phyloP scores from a whole-genome alignment of 2,888 invertebrate species.

The Opisthograptis luteolata region DNA sequence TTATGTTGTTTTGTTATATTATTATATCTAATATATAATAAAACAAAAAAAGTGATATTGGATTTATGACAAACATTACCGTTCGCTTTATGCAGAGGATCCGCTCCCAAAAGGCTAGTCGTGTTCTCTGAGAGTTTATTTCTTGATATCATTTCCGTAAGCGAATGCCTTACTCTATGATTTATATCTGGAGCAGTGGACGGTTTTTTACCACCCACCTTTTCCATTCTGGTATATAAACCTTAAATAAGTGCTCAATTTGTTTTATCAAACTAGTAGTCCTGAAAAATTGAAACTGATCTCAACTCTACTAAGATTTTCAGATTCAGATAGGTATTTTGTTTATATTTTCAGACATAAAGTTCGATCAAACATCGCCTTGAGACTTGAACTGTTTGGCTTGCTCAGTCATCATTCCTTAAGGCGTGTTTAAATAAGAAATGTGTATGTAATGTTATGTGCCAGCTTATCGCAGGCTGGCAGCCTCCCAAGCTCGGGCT shows the following conservation, averaged over 20 bases:
- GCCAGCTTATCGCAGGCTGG: slow-evolving; percentile 57
- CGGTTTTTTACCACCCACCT: slow-evolving; percentile 17
- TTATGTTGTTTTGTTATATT: too few species aligned
- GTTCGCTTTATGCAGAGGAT: slow-evolving; percentile 36
- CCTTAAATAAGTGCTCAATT: neutral
- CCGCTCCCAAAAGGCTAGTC: slow-evolving; percentile 36
- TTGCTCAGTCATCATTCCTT: slow-evolving; percentile 19
- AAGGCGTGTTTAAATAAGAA: slow-evolving; percentile 52
- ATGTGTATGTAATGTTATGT: slow-evolving; percentile 55
- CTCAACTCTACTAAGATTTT: too few species aligned
- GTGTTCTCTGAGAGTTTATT: slow-evolving; percentile 38
- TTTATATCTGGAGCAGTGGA: slow-evolving; percentile 31
- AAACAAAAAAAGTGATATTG: too few species aligned
- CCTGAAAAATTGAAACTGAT: too few species aligned
- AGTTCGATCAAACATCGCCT: neutral
- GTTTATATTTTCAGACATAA: too few species aligned
- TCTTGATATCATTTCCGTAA: slow-evolving; percentile 37
- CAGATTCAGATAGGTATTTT: too few species aligned
- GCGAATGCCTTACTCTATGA: slow-evolving; percentile 30
- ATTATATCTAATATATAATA: too few species aligned
- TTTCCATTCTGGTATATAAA: slow-evolving; percentile 5
- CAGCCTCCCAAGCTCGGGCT: slow-evolving; percentile 56
- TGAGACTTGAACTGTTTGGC: slow-evolving; percentile 3
- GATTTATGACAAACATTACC: slow-evolving; percentile 48
- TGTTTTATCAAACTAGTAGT: neutral